These are phyloP conservation scores for Corythoichthys intestinalis DNA, from an alignment of 2,113 vertebrate genomes.

Conservation along the genomic window DNA sequence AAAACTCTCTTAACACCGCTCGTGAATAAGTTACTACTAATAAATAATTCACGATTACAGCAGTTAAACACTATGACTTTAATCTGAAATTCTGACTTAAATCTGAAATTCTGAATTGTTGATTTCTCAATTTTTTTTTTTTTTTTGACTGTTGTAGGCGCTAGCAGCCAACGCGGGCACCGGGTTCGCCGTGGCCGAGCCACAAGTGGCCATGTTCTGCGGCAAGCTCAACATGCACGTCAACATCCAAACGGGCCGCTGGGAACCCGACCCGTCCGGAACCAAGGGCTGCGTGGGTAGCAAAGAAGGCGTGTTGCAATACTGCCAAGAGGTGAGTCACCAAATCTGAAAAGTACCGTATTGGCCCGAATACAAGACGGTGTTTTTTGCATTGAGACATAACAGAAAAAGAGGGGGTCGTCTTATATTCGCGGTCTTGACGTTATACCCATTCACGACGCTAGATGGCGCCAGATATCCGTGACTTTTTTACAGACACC, in stretches of 20 bases:
- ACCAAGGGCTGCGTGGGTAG: slow-evolving; percentile 84
- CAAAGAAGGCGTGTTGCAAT: slow-evolving; percentile 90
- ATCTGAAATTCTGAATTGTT: slow-evolving; percentile 13
- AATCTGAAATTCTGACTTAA: too few relatives aligned
- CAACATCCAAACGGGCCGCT: slow-evolving; percentile 95
- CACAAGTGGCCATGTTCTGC: slow-evolving; percentile 96
- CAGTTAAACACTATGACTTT: too few relatives aligned
- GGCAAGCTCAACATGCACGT: slow-evolving; percentile 97
- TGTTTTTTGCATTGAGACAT: not conserved
- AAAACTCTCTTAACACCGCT: not conserved
- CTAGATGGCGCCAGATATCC: too few relatives aligned
- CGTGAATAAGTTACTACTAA: too few relatives aligned
- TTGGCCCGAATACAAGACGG: too few relatives aligned
- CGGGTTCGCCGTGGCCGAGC: slow-evolving; percentile 89
- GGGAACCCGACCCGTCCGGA: slow-evolving; percentile 90
- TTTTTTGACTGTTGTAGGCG: slow-evolving; percentile 67
- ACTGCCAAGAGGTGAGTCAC: slow-evolving; percentile 92
- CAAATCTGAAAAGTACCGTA: not conserved
- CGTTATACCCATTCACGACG: too few relatives aligned
- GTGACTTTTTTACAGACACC: too few relatives aligned
- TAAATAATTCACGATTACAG: too few relatives aligned
- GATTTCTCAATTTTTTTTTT: slow-evolving; percentile 26
- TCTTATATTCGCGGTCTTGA: too few relatives aligned
- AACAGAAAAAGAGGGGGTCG: not conserved
- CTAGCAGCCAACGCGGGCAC: slow-evolving; percentile 90